Evolutionary conservation across 2,113 vertebrate species (phyloP).

Genomic region (Ptilorrhoa leucosticta): DNA sequence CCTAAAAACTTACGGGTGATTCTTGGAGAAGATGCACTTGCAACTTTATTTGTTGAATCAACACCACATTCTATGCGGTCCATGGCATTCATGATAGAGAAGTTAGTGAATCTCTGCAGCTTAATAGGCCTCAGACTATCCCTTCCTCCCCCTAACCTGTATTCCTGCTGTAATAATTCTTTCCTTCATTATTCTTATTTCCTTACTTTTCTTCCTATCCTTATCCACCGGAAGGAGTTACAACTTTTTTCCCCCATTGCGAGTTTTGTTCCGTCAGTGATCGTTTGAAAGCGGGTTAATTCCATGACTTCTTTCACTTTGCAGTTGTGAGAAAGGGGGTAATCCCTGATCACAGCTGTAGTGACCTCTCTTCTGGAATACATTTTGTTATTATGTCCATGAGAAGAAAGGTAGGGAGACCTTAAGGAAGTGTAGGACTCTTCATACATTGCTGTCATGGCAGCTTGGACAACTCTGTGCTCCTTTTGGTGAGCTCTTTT

Average conservation of each 20-base stretch:
- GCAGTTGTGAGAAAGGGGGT: not conserved
- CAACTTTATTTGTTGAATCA: not conserved
- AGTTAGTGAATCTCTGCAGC: not conserved
- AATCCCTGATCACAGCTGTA: not conserved
- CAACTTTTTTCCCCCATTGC: not conserved
- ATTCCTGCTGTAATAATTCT: not conserved
- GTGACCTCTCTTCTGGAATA: not conserved
- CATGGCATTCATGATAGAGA: not conserved
- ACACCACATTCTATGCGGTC: not conserved
- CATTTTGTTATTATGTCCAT: not conserved
- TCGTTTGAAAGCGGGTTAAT: accelerated
- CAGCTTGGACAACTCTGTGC: not conserved
- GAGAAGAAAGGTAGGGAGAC: not conserved
- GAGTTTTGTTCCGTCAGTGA: not conserved
- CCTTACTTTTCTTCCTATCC: not conserved
- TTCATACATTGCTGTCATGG: not conserved
- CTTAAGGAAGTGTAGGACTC: not conserved
- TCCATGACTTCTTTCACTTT: not conserved
- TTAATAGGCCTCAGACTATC: not conserved
- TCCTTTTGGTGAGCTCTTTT: not conserved
- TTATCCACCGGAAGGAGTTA: not conserved
- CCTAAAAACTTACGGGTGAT: not conserved
- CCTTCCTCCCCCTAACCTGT: not conserved
- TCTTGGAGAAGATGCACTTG: not conserved
- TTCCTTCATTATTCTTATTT: not conserved